Evolutionary conservation across 2,888 invertebrate genomes (phyloP).

Genomic region (Mimachlamys varia): DNA sequence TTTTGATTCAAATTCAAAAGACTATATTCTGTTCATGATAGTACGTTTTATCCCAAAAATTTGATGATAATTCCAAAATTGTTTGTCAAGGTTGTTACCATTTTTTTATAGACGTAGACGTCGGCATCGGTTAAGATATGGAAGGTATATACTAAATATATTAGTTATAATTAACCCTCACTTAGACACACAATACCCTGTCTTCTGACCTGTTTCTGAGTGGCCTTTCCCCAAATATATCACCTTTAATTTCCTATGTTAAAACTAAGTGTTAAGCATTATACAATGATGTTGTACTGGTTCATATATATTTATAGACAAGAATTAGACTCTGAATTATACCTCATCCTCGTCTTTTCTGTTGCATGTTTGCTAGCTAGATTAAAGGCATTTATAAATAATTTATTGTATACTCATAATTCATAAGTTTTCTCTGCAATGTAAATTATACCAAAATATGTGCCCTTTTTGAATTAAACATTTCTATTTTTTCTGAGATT

Average conservation of each 20-base stretch:
- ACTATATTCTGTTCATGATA: too few species aligned
- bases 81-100: background rate
- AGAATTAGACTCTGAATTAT: background rate
- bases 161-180: background rate
- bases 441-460: too few species aligned
- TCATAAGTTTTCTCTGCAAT: too few species aligned
- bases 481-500: too few species aligned
- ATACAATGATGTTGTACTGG: background rate
- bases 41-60: too few species aligned
- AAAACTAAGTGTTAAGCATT: background rate
- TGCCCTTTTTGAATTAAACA: too few species aligned
- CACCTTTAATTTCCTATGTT: background rate
- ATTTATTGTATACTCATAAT: too few species aligned
- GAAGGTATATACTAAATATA: slow-evolving; percentile 24
- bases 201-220: background rate
- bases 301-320: background rate
- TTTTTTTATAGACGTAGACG: background rate
- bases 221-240: background rate
- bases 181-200: background rate
- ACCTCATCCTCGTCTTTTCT: background rate
- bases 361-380: slow-evolving; percentile 23
- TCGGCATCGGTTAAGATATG: slow-evolving; percentile 1
- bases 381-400: too few species aligned
- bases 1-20: too few species aligned
- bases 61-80: too few species aligned